A percentile compares a stretch with the other conserved stretches of the same genome.
These are phyloP conservation scores for Myotis planiceps DNA, from an alignment of 2,797 vertebrate genomes.

Conservation along the genomic window DNA sequence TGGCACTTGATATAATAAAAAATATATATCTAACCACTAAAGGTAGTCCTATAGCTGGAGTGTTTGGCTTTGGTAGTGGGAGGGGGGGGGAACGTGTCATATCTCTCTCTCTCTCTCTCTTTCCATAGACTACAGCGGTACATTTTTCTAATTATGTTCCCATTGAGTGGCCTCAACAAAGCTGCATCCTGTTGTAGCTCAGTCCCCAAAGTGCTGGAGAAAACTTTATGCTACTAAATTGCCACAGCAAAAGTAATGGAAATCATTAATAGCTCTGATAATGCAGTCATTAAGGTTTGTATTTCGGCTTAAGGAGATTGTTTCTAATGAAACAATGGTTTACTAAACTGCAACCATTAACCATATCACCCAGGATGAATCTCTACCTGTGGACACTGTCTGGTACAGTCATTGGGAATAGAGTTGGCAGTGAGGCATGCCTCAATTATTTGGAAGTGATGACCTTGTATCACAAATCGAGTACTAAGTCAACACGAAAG, in stretches of 20 bases:
- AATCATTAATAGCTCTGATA: conserved; percentile 49
- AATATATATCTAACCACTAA: conserved; percentile 46
- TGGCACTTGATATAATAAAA: background rate
- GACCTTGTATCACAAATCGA: background rate
- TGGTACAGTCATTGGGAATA: background rate
- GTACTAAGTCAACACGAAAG: background rate
- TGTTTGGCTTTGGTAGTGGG: background rate
- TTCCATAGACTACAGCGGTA: background rate
- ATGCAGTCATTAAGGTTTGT: conserved; percentile 38
- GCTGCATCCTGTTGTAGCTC: background rate
- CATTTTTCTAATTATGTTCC: conserved; percentile 53
- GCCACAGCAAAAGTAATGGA: conserved; percentile 41
- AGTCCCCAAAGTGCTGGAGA: conserved; percentile 33
- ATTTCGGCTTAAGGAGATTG: conserved; percentile 45
- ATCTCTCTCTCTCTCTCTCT: background rate
- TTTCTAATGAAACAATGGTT: conserved; percentile 55
- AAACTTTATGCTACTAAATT: conserved; percentile 54
- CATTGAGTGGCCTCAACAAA: conserved; percentile 21
- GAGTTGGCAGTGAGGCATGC: background rate
- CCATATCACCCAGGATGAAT: conserved; percentile 9
- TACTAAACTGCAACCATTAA: conserved; percentile 16
- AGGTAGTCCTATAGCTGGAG: background rate
- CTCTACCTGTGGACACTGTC: background rate
- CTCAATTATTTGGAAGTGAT: background rate
- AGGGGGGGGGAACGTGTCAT: background rate